Evolutionary conservation across 2,113 vertebrate genomes (phyloP).

Genomic region (Rhineura floridana): DNA sequence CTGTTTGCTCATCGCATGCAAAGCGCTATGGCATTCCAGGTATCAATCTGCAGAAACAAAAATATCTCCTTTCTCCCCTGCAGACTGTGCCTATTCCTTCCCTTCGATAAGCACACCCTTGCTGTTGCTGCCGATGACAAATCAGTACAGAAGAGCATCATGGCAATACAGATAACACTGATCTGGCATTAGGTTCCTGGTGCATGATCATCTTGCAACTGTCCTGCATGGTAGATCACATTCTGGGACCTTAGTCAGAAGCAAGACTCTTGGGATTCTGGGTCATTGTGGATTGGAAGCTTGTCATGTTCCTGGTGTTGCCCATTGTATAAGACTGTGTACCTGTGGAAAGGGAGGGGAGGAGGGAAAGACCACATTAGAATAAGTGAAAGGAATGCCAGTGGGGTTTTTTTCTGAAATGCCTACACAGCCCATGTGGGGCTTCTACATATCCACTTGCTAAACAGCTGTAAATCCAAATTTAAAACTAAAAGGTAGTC

Average conservation of each 20-base stretch:
- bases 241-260: slow-evolving; percentile 62
- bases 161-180: background rate
- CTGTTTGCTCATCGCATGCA: background rate
- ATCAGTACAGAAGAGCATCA: slow-evolving; percentile 22
- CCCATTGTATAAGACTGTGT: slow-evolving; percentile 74
- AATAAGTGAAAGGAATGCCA: background rate
- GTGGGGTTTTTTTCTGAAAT: background rate
- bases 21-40: background rate
- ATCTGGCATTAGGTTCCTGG: background rate
- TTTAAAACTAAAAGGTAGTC: background rate
- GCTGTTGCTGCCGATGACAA: background rate
- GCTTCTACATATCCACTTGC: background rate
- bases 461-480: background rate
- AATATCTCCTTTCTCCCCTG: background rate
- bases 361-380: slow-evolving; percentile 33
- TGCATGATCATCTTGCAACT: background rate
- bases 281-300: slow-evolving; percentile 78
- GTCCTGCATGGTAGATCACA: background rate
- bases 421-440: background rate
- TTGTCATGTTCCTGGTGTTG: slow-evolving; percentile 80
- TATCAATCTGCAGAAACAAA: slow-evolving; percentile 27
- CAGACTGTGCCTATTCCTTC: accelerated
- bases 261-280: slow-evolving; percentile 80
- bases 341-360: slow-evolving; percentile 57
- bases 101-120: accelerated